Conservation (phyloP, 2,113 vertebrate species). For the Bambusicola thoracicus region DNA sequence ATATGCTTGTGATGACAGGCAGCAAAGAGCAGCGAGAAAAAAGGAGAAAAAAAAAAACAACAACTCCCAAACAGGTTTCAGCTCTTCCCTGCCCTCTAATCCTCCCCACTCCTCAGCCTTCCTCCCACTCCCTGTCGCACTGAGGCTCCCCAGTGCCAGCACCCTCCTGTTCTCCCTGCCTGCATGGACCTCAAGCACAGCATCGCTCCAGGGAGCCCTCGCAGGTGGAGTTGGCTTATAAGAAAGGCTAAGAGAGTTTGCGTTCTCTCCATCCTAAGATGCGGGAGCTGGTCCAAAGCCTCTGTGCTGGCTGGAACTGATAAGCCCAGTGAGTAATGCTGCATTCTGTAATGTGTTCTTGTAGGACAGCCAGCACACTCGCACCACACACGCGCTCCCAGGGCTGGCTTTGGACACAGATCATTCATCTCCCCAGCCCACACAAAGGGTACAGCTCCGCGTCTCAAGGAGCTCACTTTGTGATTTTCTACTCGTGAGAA, state of each 20-base stretch:
- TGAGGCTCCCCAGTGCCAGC: accelerated
- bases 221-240: neutral
- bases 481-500: neutral
- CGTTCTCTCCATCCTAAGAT: neutral
- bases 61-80: neutral
- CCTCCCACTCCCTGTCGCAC: accelerated
- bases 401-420: neutral
- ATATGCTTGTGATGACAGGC: accelerated
- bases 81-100: neutral
- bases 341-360: neutral
- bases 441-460: neutral
- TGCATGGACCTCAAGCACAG: accelerated
- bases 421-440: neutral
- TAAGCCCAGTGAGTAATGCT: accelerated
- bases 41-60: accelerated
- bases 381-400: accelerated
- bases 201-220: accelerated
- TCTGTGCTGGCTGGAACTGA: accelerated
- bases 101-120: neutral
- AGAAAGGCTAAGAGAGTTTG: neutral
- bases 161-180: neutral
- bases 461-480: neutral
- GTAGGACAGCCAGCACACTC: neutral
- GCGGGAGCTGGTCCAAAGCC: neutral
- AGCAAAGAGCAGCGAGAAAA: neutral